phyloP scores from a whole-genome alignment of 2,797 vertebrate genomes.

The Chaenodraco wilsoni region DNA sequence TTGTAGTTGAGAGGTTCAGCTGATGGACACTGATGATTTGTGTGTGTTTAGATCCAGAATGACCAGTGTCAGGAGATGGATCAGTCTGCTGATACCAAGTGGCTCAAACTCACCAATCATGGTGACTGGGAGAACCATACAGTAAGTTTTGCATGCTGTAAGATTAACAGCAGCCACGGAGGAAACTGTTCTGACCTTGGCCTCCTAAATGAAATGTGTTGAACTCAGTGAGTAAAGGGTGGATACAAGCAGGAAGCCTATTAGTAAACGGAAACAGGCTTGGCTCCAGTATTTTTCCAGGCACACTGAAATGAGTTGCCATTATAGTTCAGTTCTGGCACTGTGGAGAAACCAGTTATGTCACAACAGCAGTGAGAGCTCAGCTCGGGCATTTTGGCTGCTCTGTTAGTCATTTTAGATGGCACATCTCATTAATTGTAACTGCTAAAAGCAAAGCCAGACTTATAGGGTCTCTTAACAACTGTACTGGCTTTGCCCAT shows the following conservation, averaged over 20 bases:
- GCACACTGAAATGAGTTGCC: constrained; percentile 8
- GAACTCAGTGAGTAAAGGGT: constrained; percentile 4
- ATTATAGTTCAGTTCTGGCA: background rate
- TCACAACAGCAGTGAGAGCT: background rate
- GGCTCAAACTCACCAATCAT: constrained; percentile 91
- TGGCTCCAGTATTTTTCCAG: constrained; percentile 43
- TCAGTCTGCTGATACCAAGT: constrained; percentile 87
- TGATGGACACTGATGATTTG: background rate
- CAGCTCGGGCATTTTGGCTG: background rate
- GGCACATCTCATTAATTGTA: background rate
- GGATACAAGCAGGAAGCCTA: constrained; percentile 38
- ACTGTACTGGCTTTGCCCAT: background rate
- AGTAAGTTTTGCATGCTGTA: constrained; percentile 66
- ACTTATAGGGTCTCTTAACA: background rate
- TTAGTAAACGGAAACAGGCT: constrained; percentile 8
- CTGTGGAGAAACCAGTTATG: background rate
- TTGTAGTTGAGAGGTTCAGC: constrained; percentile 1
- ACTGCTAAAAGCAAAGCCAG: background rate
- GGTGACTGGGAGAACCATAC: constrained; percentile 93
- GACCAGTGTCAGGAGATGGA: constrained; percentile 98
- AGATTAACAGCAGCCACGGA: constrained; percentile 1
- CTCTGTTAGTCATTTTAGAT: constrained; percentile 9
- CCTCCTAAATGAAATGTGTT: constrained; percentile 32
- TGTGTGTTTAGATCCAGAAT: constrained; percentile 91
- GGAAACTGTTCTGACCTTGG: constrained; percentile 11